Evolutionary conservation across 1,140 invertebrate species (phyloP).

Genomic region (Agrypnia vestita): DNA sequence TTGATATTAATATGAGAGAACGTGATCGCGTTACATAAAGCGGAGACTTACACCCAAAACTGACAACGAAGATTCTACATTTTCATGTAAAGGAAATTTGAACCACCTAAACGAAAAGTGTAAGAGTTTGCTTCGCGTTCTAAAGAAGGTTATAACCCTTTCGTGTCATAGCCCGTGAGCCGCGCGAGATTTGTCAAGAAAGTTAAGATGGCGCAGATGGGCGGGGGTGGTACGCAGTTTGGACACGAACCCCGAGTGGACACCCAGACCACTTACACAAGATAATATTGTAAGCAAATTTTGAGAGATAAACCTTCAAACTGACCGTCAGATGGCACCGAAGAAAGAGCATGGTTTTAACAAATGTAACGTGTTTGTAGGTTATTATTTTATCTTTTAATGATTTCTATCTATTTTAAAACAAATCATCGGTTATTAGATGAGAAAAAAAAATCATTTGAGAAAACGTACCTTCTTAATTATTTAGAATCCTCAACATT

Average conservation of each 20-base stretch:
- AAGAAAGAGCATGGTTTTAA: constrained; percentile 43
- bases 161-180: not conserved
- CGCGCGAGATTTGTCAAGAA: not conserved
- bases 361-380: not conserved
- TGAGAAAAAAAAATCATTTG: too few species aligned
- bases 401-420: too few species aligned
- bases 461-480: too few species aligned
- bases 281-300: constrained; percentile 62
- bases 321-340: constrained; percentile 58
- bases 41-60: not conserved
- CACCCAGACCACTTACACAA: constrained; percentile 43
- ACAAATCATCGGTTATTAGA: too few species aligned
- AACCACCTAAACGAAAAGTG: not conserved
- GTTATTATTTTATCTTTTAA: too few species aligned
- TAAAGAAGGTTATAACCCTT: not conserved
- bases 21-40: constrained; percentile 57
- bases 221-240: constrained; percentile 10
- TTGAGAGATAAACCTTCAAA: constrained; percentile 56
- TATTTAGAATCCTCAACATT: too few species aligned
- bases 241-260: constrained; percentile 18
- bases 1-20: constrained; percentile 60
- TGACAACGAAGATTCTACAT: not conserved
- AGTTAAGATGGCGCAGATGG: not conserved
- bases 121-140: not conserved
- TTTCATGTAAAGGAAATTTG: not conserved